phyloP scores from a whole-genome alignment of 2,113 vertebrate species.

The Sinocyclocheilus rhinocerous region DNA sequence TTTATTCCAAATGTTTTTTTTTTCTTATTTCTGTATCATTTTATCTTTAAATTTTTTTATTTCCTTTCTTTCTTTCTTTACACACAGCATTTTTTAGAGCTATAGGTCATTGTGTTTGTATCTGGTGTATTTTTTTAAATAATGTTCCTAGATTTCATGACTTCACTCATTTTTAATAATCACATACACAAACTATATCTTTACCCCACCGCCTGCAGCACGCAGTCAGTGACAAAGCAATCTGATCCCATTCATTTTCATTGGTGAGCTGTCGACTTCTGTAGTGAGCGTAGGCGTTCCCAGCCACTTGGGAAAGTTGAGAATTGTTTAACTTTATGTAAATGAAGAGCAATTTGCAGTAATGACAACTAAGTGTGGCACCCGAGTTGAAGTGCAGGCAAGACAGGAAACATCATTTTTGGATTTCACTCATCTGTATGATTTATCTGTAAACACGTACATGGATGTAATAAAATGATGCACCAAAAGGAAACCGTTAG shows the following conservation, averaged over 20 bases:
- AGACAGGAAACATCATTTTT: background rate
- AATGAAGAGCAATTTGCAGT: background rate
- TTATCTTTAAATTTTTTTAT: background rate
- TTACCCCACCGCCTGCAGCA: background rate
- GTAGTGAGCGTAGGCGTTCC: background rate
- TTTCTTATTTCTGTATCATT: background rate
- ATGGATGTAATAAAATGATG: background rate
- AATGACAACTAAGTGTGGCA: background rate
- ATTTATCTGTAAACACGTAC: background rate
- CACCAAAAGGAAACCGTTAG: background rate
- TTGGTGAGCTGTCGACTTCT: background rate
- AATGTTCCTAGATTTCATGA: background rate
- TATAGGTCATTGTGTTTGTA: background rate
- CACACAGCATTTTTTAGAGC: background rate
- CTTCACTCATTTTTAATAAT: background rate
- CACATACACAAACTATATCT: background rate
- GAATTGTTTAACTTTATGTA: conserved; percentile 2
- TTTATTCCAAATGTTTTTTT: background rate
- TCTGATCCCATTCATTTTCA: background rate
- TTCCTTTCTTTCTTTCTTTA: background rate
- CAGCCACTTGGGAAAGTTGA: background rate
- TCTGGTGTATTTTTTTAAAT: background rate
- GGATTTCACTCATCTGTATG: background rate
- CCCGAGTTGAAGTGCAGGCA: background rate
- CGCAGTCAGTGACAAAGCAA: background rate